Percentiles rank a stretch among this genome's conserved stretches.
phyloP scores from a whole-genome alignment of 2,797 vertebrate genomes.

The Pogonophryne albipinna region DNA sequence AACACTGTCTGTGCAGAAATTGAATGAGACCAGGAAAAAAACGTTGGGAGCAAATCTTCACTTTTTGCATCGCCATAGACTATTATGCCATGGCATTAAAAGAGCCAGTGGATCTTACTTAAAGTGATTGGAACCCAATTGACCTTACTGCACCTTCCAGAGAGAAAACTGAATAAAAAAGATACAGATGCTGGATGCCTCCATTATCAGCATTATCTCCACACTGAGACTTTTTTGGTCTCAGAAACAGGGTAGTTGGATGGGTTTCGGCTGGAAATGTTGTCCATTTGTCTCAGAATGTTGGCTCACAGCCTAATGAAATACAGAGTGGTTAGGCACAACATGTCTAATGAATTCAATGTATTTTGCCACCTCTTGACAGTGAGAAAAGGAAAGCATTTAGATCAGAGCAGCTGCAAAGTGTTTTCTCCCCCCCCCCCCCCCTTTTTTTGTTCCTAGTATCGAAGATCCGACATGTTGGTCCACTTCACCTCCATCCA shows the following conservation, averaged over 20 bases:
- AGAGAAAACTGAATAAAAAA: not conserved
- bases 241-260: slow-evolving; percentile 15
- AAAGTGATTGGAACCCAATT: not conserved
- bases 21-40: not conserved
- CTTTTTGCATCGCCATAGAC: too few species aligned
- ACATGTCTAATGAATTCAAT: slow-evolving; percentile 48
- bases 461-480: slow-evolving; percentile 67
- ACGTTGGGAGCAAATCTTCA: not conserved
- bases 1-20: not conserved
- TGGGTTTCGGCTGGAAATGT: slow-evolving; percentile 36
- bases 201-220: slow-evolving; percentile 20
- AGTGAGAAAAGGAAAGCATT: slow-evolving; percentile 35
- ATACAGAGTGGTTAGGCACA: slow-evolving; percentile 7
- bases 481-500: slow-evolving; percentile 62
- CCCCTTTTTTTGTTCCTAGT: slow-evolving; percentile 7
- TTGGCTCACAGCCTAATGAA: slow-evolving; percentile 35
- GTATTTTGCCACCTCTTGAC: slow-evolving; percentile 40
- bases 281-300: slow-evolving; percentile 22
- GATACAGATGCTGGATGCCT: slow-evolving; percentile 17
- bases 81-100: not conserved
- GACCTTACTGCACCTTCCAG: not conserved
- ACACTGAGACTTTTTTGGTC: slow-evolving; percentile 11
- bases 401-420: slow-evolving; percentile 28
- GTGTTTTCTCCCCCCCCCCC: not conserved
- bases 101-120: not conserved